Conservation (phyloP, 2,888 invertebrate species). For the Acronicta psi region DNA sequence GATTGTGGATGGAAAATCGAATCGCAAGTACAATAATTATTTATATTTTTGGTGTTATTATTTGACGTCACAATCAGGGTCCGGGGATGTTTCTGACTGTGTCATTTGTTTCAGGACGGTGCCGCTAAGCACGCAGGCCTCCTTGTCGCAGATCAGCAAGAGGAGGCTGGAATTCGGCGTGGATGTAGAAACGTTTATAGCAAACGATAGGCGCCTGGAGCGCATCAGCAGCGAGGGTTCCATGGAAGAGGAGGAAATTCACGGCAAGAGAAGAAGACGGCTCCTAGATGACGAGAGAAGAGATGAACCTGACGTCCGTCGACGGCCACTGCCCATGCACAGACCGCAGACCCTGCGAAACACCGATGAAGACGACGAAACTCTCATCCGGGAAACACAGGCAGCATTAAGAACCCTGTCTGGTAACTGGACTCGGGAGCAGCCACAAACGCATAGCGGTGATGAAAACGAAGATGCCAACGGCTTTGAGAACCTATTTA, state of each 20-base stretch:
- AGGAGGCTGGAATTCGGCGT: conserved; percentile 91
- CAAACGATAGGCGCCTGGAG: conserved; percentile 76
- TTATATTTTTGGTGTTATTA: conserved; percentile 65
- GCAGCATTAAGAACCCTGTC: conserved; percentile 96
- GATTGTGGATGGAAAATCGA: conserved; percentile 88
- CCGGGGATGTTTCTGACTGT: conserved; percentile 60
- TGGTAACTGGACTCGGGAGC: conserved; percentile 94
- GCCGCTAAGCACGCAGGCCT: conserved; percentile 88
- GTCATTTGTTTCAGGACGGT: conserved; percentile 85
- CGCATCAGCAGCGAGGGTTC: conserved; percentile 78
- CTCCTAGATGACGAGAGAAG: conserved; percentile 83
- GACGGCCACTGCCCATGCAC: conserved; percentile 69
- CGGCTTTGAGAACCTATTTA: conserved; percentile 95
- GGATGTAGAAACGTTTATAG: conserved; percentile 84
- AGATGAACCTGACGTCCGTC: conserved; percentile 70
- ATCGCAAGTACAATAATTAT: conserved; percentile 84
- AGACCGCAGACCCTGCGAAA: conserved; percentile 78
- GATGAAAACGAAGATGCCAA: conserved; percentile 93
- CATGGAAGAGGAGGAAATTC: conserved; percentile 82
- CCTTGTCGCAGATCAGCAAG: conserved; percentile 91
- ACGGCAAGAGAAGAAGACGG: conserved; percentile 81
- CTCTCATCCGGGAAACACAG: conserved; percentile 95
- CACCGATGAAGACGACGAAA: conserved; percentile 92
- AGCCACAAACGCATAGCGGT: conserved; percentile 90
- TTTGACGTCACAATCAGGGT: conserved; percentile 50